phyloP scores from a whole-genome alignment of 2,888 invertebrate genomes.

The Drosophila sordidula region DNA sequence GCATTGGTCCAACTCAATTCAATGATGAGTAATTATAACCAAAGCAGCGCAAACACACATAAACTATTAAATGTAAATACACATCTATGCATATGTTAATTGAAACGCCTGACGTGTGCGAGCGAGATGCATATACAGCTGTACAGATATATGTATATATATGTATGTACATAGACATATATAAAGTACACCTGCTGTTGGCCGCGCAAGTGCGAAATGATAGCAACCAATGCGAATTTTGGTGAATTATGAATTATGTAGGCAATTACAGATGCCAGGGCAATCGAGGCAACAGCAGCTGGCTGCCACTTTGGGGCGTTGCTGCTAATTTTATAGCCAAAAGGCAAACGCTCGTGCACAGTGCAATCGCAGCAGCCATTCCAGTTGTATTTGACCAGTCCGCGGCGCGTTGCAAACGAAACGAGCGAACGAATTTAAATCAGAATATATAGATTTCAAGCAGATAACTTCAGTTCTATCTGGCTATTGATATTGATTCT shows the following conservation, averaged over 20 bases:
- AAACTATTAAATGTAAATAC: constrained; percentile 22
- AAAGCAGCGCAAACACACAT: constrained; percentile 22
- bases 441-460: neutral
- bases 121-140: constrained; percentile 7
- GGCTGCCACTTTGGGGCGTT: constrained; percentile 62
- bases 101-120: constrained; percentile 30
- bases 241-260: constrained; percentile 65
- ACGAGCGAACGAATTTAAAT: constrained; percentile 27
- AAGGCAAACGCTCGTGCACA: constrained; percentile 56
- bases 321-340: constrained; percentile 77
- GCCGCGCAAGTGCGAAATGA: constrained; percentile 72
- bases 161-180: constrained; percentile 8
- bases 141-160: constrained; percentile 2
- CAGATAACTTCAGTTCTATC: neutral
- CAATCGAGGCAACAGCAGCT: constrained; percentile 33
- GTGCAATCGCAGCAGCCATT: constrained; percentile 82
- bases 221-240: constrained; percentile 66
- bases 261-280: constrained; percentile 60
- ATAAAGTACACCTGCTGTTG: constrained; percentile 75
- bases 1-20: constrained; percentile 52
- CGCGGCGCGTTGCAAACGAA: constrained; percentile 69
- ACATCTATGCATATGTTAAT: constrained; percentile 33
- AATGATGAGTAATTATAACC: constrained; percentile 75
- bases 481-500: neutral
- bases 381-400: constrained; percentile 85